Evolutionary conservation across 2,888 invertebrate genomes (phyloP).

Genomic region (Nudaria mundana): DNA sequence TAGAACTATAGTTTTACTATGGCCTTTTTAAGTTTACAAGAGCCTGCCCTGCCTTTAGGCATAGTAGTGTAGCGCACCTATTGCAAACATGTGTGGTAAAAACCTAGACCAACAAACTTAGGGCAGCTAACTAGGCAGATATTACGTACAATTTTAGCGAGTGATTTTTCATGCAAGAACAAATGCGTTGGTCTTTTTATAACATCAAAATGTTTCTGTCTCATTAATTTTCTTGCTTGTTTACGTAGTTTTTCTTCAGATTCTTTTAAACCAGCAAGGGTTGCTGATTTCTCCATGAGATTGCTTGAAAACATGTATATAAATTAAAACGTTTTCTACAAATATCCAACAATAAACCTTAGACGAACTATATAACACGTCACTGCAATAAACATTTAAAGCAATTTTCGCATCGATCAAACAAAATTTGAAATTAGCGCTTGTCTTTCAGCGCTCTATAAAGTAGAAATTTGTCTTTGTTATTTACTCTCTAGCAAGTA

Average conservation of each 20-base stretch:
- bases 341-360: neutral
- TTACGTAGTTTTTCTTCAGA: slow-evolving; percentile 54
- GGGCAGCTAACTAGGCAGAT: too few relatives aligned
- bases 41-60: too few relatives aligned
- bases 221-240: slow-evolving; percentile 60
- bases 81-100: too few relatives aligned
- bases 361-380: too few relatives aligned
- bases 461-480: too few relatives aligned
- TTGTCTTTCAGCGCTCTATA: too few relatives aligned
- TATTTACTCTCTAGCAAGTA: too few relatives aligned
- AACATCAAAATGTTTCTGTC: slow-evolving; percentile 44
- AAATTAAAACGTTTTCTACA: slow-evolving; percentile 15
- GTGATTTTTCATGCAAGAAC: slow-evolving; percentile 81
- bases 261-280: slow-evolving; percentile 40
- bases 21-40: too few relatives aligned
- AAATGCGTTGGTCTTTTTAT: slow-evolving; percentile 68
- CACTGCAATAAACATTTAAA: too few relatives aligned
- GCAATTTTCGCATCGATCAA: slow-evolving; percentile 41
- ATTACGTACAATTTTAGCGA: slow-evolving; percentile 79
- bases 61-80: too few relatives aligned
- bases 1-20: too few relatives aligned
- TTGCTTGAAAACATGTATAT: slow-evolving; percentile 16
- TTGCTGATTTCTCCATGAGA: slow-evolving; percentile 20
- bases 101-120: too few relatives aligned
- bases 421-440: slow-evolving; percentile 52